These are phyloP conservation scores for Gymnothorax reevesii DNA, from an alignment of 2,797 vertebrate genomes.

Conservation along the genomic window DNA sequence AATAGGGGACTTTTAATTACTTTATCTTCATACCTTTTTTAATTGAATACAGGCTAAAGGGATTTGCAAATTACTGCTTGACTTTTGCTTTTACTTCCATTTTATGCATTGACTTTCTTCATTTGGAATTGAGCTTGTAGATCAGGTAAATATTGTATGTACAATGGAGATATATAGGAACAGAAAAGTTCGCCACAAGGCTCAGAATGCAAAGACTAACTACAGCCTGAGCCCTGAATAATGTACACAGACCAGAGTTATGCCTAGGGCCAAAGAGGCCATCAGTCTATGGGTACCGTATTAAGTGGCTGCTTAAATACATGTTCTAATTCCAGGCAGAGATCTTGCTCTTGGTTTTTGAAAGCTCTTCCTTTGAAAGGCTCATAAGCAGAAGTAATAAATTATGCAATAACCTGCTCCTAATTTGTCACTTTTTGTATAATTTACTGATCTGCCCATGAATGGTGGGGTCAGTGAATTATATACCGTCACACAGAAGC, in stretches of 20 bases:
- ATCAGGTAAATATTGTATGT: neutral
- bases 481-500: neutral
- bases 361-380: neutral
- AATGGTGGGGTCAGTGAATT: neutral
- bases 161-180: neutral
- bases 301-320: constrained; percentile 22
- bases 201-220: neutral
- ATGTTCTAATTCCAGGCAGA: constrained; percentile 8
- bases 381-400: neutral
- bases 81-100: too few species aligned
- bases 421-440: constrained; percentile 20
- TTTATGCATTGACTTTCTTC: too few species aligned
- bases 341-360: neutral
- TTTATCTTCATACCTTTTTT: too few species aligned
- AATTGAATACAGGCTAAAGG: too few species aligned
- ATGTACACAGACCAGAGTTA: constrained; percentile 4
- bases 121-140: too few species aligned
- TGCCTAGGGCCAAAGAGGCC: neutral
- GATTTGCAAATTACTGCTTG: too few species aligned
- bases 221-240: constrained; percentile 22
- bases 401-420: neutral
- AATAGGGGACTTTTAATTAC: too few species aligned
- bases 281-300: neutral
- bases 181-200: neutral
- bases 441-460: neutral